Conservation (phyloP, 1,140 invertebrate species). For the Meloidogyne floridensis region DNA sequence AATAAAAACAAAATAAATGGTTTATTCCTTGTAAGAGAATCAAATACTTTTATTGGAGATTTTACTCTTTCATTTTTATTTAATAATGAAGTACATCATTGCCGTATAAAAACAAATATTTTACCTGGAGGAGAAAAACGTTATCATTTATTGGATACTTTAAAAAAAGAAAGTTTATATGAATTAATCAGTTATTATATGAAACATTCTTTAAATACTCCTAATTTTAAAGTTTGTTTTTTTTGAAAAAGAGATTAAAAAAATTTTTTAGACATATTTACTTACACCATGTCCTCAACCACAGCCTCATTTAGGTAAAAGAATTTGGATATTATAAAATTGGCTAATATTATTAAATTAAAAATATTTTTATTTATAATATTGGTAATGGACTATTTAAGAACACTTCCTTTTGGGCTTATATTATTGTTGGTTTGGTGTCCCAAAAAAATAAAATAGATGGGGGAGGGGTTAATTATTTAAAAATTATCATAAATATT, state of each 20-base stretch:
- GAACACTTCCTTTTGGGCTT: no score
- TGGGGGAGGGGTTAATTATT: no score
- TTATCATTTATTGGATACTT: conserved; percentile 61
- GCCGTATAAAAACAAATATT: conserved; percentile 50
- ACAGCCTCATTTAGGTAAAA: conserved; percentile 53
- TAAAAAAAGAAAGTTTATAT: conserved; percentile 62
- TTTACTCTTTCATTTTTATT: conserved; percentile 63
- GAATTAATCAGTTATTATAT: conserved; percentile 66
- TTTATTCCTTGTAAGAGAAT: conserved; percentile 62
- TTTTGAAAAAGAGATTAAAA: neutral
- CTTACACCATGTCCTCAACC: conserved; percentile 61
- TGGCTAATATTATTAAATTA: no score
- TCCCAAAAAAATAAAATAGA: no score
- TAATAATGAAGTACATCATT: conserved; percentile 50
- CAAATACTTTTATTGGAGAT: conserved; percentile 63
- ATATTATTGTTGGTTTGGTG: no score
- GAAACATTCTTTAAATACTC: conserved; percentile 53
- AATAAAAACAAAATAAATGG: conserved; percentile 52
- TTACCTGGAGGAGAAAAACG: conserved; percentile 53
- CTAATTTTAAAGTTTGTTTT: conserved; percentile 46
- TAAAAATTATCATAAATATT: no score
- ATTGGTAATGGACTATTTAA: no score
- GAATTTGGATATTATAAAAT: no score
- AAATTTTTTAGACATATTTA: conserved; percentile 36
- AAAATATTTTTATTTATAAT: no score